phyloP scores from a whole-genome alignment of 2,797 vertebrate species.

The Sus cebifrons region DNA sequence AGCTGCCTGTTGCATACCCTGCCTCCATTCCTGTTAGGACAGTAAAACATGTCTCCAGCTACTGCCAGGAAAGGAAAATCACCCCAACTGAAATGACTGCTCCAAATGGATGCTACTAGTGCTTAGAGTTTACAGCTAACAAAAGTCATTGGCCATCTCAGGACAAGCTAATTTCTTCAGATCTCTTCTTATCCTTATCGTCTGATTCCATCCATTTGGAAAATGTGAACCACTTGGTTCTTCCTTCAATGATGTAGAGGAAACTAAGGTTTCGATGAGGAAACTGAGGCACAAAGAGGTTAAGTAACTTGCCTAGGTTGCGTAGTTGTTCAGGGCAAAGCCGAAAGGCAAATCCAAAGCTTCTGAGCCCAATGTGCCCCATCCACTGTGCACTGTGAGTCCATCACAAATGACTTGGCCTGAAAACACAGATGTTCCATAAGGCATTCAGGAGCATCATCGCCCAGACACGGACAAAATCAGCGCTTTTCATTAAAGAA shows the following conservation, averaged over 20 bases:
- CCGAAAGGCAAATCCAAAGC: rapidly evolving
- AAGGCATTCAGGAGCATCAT: neutral
- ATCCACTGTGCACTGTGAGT: rapidly evolving
- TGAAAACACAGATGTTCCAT: rapidly evolving
- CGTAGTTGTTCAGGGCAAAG: no score
- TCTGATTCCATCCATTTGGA: neutral
- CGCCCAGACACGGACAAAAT: neutral
- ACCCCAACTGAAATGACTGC: neutral
- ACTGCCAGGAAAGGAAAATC: neutral
- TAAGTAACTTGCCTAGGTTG: neutral
- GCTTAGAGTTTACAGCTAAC: neutral
- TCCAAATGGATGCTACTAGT: neutral
- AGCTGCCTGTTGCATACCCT: no score
- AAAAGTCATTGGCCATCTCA: neutral
- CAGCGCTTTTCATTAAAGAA: neutral
- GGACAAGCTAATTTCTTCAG: neutral
- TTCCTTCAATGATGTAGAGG: neutral
- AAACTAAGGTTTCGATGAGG: neutral
- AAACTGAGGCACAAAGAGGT: neutral
- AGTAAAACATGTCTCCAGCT: neutral
- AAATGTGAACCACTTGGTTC: neutral
- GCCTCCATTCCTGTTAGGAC: neutral
- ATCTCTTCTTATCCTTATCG: neutral
- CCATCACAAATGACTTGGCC: neutral
- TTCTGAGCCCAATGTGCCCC: rapidly evolving